These are phyloP conservation scores for Galerucella pusilla DNA, from an alignment of 2,888 invertebrate genomes.

Conservation along the genomic window DNA sequence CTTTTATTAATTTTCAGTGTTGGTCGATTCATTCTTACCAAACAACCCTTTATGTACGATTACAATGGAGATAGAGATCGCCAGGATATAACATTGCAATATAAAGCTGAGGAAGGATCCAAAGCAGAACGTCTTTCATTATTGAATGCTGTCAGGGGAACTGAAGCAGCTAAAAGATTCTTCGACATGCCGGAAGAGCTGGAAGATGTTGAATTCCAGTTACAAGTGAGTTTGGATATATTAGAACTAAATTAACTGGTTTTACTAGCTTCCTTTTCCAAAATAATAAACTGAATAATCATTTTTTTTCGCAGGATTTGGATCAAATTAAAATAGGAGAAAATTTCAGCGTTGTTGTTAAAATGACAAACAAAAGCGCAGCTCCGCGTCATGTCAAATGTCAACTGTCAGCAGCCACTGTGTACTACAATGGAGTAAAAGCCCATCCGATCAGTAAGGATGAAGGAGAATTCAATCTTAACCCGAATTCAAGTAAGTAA, in stretches of 20 bases:
- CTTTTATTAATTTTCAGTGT: slow-evolving; percentile 68
- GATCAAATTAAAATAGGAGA: slow-evolving; percentile 78
- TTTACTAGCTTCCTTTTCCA: not conserved
- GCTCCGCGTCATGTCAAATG: slow-evolving; percentile 73
- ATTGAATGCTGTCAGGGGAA: slow-evolving; percentile 76
- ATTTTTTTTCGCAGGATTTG: slow-evolving; percentile 70
- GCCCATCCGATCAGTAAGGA: slow-evolving; percentile 77
- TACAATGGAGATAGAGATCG: slow-evolving; percentile 78
- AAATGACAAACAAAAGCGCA: slow-evolving; percentile 72
- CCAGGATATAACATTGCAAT: slow-evolving; percentile 75
- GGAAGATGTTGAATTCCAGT: slow-evolving; percentile 72
- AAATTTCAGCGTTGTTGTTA: slow-evolving; percentile 74
- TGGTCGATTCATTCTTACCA: slow-evolving; percentile 80
- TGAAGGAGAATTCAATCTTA: slow-evolving; percentile 73
- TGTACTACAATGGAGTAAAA: slow-evolving; percentile 82
- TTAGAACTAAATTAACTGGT: not conserved
- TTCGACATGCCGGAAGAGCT: slow-evolving; percentile 66
- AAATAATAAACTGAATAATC: not conserved
- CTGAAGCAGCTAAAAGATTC: slow-evolving; percentile 40
- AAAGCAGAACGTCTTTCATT: slow-evolving; percentile 79
- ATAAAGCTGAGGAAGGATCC: slow-evolving; percentile 80
- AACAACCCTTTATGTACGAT: slow-evolving; percentile 78
- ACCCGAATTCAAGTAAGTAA: slow-evolving; percentile 72
- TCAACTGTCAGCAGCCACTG: slow-evolving; percentile 74
- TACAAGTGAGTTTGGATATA: slow-evolving; percentile 32